These are phyloP conservation scores for Zygogramma bicolorata DNA, from an alignment of 2,888 invertebrate genomes.

Conservation along the genomic window DNA sequence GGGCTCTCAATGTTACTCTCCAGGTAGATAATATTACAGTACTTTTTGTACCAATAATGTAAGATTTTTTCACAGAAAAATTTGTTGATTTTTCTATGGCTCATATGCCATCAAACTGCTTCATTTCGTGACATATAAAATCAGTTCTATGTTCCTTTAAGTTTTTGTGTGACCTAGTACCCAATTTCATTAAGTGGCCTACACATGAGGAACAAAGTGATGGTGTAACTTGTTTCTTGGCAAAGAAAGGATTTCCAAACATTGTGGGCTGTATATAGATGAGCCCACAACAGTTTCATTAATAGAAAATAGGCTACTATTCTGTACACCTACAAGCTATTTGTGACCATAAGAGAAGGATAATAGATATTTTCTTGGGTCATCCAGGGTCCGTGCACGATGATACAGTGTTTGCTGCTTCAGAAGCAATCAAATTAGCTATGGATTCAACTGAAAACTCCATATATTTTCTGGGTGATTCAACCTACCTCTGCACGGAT, in stretches of 20 bases:
- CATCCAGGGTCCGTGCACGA: conserved; percentile 1
- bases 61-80: neutral
- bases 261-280: neutral
- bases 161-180: neutral
- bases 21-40: neutral
- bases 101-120: neutral
- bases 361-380: neutral
- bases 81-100: neutral
- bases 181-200: neutral
- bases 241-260: neutral
- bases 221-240: neutral
- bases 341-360: neutral
- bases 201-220: neutral
- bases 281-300: neutral
- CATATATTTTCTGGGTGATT: too few relatives aligned
- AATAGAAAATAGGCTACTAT: neutral
- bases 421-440: neutral
- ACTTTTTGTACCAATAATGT: neutral
- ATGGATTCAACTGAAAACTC: too few relatives aligned
- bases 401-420: neutral
- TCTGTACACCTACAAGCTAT: neutral
- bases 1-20: neutral
- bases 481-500: too few relatives aligned
- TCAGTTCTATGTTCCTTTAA: conserved; percentile 1
- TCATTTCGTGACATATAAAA: neutral